Percentiles rank a stretch among this genome's conserved stretches.
Conservation (phyloP, 2,113 vertebrate genomes). For the Hypomesus transpacificus region DNA sequence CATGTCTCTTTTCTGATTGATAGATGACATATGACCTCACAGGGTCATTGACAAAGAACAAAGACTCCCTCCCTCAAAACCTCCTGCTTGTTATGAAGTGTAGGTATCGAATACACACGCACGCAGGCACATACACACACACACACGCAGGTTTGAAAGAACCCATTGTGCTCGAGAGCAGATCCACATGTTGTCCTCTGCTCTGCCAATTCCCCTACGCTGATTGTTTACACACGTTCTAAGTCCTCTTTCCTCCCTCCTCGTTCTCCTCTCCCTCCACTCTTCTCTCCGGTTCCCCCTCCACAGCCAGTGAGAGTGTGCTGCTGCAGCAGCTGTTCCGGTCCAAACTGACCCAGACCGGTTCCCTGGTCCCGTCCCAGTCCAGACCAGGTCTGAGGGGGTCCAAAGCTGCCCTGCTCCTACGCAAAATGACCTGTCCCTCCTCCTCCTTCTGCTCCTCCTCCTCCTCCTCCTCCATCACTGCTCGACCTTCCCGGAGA, state of each 20-base stretch:
- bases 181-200: slow-evolving; percentile 43
- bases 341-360: slow-evolving; percentile 88
- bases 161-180: slow-evolving; percentile 52
- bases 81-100: slow-evolving; percentile 92
- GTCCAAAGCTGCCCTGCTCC: slow-evolving; percentile 78
- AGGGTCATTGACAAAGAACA: slow-evolving; percentile 87
- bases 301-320: slow-evolving; percentile 88
- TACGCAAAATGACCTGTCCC: slow-evolving; percentile 63
- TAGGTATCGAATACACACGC: slow-evolving; percentile 67
- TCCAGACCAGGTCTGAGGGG: slow-evolving; percentile 76
- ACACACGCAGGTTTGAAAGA: slow-evolving; percentile 40
- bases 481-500: slow-evolving; percentile 74
- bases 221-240: slow-evolving; percentile 51
- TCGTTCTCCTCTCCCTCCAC: slow-evolving; percentile 11
- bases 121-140: slow-evolving; percentile 12
- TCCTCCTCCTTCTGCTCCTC: slow-evolving; percentile 28
- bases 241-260: slow-evolving; percentile 24
- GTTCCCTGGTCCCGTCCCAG: slow-evolving; percentile 80
- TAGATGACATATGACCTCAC: slow-evolving; percentile 89
- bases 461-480: slow-evolving; percentile 44
- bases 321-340: slow-evolving; percentile 90
- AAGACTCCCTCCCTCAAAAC: slow-evolving; percentile 90
- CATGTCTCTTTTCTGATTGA: slow-evolving; percentile 42
- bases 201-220: slow-evolving; percentile 43
- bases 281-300: slow-evolving; percentile 45